Conservation (phyloP, 2,888 invertebrate genomes). For the Eristalinus aeneus region DNA sequence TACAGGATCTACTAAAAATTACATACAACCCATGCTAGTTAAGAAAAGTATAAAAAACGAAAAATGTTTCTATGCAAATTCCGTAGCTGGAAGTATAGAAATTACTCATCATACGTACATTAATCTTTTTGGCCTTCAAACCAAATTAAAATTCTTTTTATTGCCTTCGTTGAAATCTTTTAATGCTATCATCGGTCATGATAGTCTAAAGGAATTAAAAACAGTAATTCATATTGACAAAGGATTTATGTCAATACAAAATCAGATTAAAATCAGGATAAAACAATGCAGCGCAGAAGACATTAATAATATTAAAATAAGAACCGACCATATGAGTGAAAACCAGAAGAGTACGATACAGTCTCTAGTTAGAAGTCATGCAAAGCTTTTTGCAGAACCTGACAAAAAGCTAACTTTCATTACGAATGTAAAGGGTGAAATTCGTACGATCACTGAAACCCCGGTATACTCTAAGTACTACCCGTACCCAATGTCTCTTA, state of each 20-base stretch:
- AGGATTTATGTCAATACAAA: conserved; percentile 19
- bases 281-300: no score
- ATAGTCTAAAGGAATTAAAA: conserved; percentile 23
- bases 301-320: background rate
- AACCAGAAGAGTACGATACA: background rate
- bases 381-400: conserved; percentile 2
- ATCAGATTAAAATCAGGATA: background rate
- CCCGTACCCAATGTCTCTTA: conserved; percentile 75
- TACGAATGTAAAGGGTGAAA: no score
- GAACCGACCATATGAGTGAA: no score
- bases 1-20: background rate
- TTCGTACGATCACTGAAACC: no score
- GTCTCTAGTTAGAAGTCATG: background rate
- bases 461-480: conserved; percentile 75
- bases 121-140: background rate
- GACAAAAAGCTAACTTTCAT: conserved; percentile 5
- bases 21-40: background rate
- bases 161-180: conserved; percentile 20
- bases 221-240: conserved; percentile 23
- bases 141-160: conserved; percentile 29
- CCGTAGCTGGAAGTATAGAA: no score
- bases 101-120: conserved; percentile 24
- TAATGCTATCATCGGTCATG: conserved; percentile 36
- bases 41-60: conserved; percentile 12
- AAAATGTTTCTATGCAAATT: conserved; percentile 24